Conservation (phyloP, 2,113 vertebrate genomes). For the Lepus americanus region DNA sequence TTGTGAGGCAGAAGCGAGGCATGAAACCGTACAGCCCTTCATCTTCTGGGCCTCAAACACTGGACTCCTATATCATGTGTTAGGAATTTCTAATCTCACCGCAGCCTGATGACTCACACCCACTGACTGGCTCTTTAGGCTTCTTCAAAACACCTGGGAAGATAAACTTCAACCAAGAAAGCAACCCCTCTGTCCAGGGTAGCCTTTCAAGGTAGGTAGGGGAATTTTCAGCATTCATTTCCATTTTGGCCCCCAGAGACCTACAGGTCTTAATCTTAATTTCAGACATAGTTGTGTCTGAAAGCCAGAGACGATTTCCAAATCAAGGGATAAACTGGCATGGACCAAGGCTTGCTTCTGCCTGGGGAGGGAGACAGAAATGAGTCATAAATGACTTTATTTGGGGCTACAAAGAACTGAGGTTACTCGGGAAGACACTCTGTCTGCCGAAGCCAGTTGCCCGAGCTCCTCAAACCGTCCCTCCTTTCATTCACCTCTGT, state of each 20-base stretch:
- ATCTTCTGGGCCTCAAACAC: background rate
- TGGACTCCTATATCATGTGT: slow-evolving; percentile 13
- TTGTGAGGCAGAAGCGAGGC: background rate
- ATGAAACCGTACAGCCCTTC: background rate
- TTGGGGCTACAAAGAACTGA: slow-evolving; percentile 32
- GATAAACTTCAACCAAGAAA: slow-evolving; percentile 76
- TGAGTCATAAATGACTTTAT: slow-evolving; percentile 55
- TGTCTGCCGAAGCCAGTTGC: background rate
- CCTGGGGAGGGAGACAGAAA: background rate
- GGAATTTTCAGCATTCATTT: slow-evolving; percentile 75
- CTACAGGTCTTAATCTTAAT: slow-evolving; percentile 46
- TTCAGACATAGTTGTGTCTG: slow-evolving; percentile 70
- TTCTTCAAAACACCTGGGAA: slow-evolving; percentile 83
- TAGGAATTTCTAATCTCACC: slow-evolving; percentile 84
- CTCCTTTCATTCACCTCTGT: background rate
- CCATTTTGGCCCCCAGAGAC: slow-evolving; percentile 29
- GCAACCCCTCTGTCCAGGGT: slow-evolving; percentile 53
- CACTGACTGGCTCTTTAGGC: slow-evolving; percentile 76
- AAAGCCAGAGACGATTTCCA: slow-evolving; percentile 58
- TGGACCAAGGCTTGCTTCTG: slow-evolving; percentile 34
- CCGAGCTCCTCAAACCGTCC: background rate
- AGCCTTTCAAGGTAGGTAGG: slow-evolving; percentile 19
- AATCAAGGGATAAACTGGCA: slow-evolving; percentile 37
- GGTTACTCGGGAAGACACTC: background rate
- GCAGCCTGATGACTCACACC: slow-evolving; percentile 84